Evolutionary conservation across 2,888 invertebrate genomes (phyloP).

Genomic region (Andrena bicolor): DNA sequence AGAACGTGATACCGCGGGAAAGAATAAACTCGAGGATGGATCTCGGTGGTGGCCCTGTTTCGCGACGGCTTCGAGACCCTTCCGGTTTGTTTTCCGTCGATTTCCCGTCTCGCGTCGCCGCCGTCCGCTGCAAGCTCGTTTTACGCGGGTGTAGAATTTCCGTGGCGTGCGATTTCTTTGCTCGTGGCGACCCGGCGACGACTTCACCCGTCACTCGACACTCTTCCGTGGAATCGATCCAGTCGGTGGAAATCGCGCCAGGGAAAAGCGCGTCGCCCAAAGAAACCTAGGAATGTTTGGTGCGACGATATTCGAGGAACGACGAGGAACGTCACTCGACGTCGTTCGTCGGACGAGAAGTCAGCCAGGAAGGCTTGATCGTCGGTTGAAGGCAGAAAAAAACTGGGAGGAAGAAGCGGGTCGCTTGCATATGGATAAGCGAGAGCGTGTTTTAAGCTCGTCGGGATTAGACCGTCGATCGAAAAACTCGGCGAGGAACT

Average conservation of each 20-base stretch:
- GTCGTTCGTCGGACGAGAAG: slow-evolving; percentile 21
- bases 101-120: slow-evolving; percentile 3
- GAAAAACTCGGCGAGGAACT: slow-evolving; percentile 30
- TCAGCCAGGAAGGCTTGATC: slow-evolving; percentile 39
- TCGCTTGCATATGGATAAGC: slow-evolving; percentile 52
- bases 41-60: neutral
- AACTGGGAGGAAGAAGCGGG: slow-evolving; percentile 30
- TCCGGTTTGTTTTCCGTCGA: slow-evolving; percentile 17
- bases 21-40: neutral
- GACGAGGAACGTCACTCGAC: neutral
- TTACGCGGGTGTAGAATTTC: slow-evolving; percentile 29
- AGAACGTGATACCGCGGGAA: slow-evolving; percentile 2
- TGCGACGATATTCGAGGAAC: neutral
- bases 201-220: slow-evolving; percentile 28
- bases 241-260: neutral
- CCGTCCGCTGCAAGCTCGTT: neutral
- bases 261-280: neutral
- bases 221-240: neutral
- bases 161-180: neutral
- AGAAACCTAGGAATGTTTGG: slow-evolving; percentile 7
- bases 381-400: slow-evolving; percentile 48
- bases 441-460: slow-evolving; percentile 35
- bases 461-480: slow-evolving; percentile 42
- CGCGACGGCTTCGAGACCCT: neutral
- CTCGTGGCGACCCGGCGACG: neutral